These are phyloP conservation scores for Micropoecilia bifurca DNA, from an alignment of 2,797 vertebrate species.

Conservation along the genomic window DNA sequence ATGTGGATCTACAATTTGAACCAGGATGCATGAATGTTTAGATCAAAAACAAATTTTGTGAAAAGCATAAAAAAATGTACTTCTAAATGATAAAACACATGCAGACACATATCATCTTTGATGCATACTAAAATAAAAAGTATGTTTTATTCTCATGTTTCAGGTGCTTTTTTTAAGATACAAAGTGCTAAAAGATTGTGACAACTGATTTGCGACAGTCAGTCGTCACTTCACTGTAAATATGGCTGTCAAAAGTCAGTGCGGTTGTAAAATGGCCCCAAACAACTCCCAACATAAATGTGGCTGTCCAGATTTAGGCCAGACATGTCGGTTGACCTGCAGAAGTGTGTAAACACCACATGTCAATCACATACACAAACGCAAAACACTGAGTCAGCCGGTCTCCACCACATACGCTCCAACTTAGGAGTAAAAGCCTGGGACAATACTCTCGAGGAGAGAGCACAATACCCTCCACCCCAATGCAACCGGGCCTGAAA, in stretches of 20 bases:
- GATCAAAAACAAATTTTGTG: not conserved
- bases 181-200: not conserved
- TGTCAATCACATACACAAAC: slow-evolving; percentile 48
- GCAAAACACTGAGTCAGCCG: slow-evolving; percentile 14
- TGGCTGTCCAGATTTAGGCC: slow-evolving; percentile 37
- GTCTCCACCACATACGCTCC: slow-evolving; percentile 22
- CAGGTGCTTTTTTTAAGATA: not conserved
- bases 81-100: not conserved
- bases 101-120: not conserved
- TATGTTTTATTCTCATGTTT: not conserved
- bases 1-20: not conserved
- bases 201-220: not conserved
- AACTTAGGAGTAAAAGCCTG: slow-evolving; percentile 38
- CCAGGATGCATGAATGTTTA: not conserved
- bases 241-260: not conserved
- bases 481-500: slow-evolving; percentile 60
- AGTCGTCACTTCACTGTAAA: not conserved
- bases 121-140: not conserved
- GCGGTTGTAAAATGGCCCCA: slow-evolving; percentile 12
- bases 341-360: slow-evolving; percentile 40
- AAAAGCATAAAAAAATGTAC: not conserved
- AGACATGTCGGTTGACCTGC: slow-evolving; percentile 29
- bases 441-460: slow-evolving; percentile 64
- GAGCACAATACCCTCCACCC: slow-evolving; percentile 61
- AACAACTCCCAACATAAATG: slow-evolving; percentile 19